Conservation (phyloP, 1,140 invertebrate genomes). For the Ptiloglossa arizonensis region DNA sequence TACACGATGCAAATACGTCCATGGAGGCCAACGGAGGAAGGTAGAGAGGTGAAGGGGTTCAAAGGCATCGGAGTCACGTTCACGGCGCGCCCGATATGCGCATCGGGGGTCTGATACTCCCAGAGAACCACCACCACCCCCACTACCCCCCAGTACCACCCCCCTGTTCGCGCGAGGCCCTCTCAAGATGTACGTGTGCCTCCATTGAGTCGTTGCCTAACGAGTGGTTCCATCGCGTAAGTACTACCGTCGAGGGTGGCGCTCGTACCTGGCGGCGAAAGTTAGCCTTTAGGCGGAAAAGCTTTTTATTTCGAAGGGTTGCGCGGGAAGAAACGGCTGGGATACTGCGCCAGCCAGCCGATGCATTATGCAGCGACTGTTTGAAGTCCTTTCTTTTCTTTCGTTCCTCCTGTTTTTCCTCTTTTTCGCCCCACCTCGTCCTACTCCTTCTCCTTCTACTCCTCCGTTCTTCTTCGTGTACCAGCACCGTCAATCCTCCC, state of each 20-base stretch:
- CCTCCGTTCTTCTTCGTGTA: background rate
- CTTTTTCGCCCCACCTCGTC: background rate
- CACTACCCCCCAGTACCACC: no score
- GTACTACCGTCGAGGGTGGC: constrained; percentile 24
- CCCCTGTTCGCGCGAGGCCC: constrained; percentile 22
- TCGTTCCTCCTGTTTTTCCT: constrained; percentile 22
- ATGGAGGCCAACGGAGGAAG: constrained; percentile 14
- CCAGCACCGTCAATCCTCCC: background rate
- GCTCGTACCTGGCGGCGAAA: constrained; percentile 54
- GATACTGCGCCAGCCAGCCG: constrained; percentile 47
- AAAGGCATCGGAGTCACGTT: constrained; percentile 25
- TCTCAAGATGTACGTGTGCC: constrained; percentile 40
- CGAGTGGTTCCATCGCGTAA: constrained; percentile 54
- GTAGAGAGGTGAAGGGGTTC: background rate
- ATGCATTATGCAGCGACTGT: constrained; percentile 71
- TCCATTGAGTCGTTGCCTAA: constrained; percentile 35
- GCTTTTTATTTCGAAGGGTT: constrained; percentile 65
- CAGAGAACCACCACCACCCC: no score
- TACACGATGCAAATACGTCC: constrained; percentile 60
- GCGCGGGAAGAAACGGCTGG: constrained; percentile 50
- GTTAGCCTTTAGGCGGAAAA: constrained; percentile 62
- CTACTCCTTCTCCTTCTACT: background rate
- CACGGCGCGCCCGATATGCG: constrained; percentile 2
- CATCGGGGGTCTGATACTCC: background rate
- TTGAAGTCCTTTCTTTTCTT: constrained; percentile 69